Evolutionary conservation across 2,888 invertebrate genomes (phyloP).

Genomic region (Bursaphelenchus okinawaensis): DNA sequence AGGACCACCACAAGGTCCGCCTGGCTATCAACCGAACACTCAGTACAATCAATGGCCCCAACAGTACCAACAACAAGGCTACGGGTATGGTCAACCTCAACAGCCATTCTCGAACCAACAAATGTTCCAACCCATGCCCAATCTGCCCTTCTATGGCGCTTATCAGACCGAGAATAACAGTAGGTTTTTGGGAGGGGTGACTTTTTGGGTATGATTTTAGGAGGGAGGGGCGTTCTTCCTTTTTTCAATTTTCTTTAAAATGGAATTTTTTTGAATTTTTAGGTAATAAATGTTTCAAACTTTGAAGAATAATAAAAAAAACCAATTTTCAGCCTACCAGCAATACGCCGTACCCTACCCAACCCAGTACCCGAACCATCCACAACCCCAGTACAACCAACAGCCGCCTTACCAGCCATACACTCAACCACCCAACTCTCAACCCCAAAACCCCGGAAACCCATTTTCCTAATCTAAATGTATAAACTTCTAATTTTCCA

Average conservation of each 20-base stretch:
- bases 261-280: not conserved
- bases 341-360: not conserved
- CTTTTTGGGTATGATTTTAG: not conserved
- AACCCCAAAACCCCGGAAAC: not conserved
- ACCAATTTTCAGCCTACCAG: not conserved
- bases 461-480: not conserved
- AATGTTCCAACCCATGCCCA: slow-evolving; percentile 7
- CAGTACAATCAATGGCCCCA: not conserved
- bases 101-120: not conserved
- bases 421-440: not conserved
- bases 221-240: too few relatives aligned
- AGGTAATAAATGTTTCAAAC: not conserved
- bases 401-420: not conserved
- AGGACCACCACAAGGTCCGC: too few relatives aligned
- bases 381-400: not conserved
- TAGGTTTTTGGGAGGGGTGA: not conserved
- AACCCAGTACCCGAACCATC: not conserved
- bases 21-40: slow-evolving; percentile 9
- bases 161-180: not conserved
- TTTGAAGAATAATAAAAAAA: not conserved
- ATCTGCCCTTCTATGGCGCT: slow-evolving; percentile 10
- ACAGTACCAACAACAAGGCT: not conserved
- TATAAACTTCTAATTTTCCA: too few relatives aligned
- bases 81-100: not conserved
- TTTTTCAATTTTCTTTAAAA: too few relatives aligned